Conservation (phyloP, 1,140 invertebrate genomes). For the Panagrolaimus sp. region DNA sequence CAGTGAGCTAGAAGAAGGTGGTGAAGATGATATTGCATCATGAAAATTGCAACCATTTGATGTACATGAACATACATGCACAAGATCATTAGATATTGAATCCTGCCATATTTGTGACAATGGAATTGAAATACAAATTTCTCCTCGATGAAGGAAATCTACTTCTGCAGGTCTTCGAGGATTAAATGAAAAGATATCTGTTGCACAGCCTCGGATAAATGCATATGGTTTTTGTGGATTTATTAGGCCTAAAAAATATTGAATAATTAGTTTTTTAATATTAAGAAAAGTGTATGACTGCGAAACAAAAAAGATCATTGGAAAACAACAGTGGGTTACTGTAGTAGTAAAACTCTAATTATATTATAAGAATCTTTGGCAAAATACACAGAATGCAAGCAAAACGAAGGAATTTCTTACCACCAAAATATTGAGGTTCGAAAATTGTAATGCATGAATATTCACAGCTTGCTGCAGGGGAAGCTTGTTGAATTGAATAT, state of each 20-base stretch:
- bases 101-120: neutral
- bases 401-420: constrained; percentile 1
- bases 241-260: neutral
- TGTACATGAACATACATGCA: constrained; percentile 1
- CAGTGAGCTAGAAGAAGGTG: neutral
- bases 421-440: constrained; percentile 2
- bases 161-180: neutral
- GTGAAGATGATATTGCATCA: neutral
- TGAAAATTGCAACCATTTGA: constrained; percentile 6
- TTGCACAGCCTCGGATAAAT: neutral
- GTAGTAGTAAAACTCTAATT: neutral
- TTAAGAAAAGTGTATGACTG: no score
- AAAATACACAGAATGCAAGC: no score
- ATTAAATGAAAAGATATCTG: constrained; percentile 4
- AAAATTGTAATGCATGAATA: constrained; percentile 4
- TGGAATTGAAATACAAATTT: neutral
- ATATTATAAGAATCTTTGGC: neutral
- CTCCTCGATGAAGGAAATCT: constrained; percentile 4
- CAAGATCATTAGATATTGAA: neutral
- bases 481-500: neutral
- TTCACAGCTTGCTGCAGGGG: neutral
- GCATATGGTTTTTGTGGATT: neutral
- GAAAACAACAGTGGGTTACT: no score
- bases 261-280: no score
- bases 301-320: no score